A percentile compares a stretch with the other conserved stretches of the same genome.
phyloP scores from a whole-genome alignment of 2,888 invertebrate species.

The Mystacides longicornis region DNA sequence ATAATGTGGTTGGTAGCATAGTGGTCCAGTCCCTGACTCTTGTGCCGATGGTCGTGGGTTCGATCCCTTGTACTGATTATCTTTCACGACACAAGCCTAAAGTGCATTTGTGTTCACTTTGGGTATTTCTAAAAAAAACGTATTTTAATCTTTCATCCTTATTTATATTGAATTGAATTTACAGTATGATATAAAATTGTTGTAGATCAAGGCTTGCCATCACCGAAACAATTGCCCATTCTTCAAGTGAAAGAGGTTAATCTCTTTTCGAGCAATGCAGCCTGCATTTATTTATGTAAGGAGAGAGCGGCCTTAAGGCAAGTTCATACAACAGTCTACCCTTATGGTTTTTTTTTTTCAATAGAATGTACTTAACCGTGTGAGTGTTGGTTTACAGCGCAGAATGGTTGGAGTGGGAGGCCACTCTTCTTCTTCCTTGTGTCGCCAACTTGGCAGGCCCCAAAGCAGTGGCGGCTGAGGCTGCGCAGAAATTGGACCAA shows the following conservation, averaged over 20 bases:
- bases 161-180: background rate
- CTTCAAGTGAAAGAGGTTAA: slow-evolving; percentile 54
- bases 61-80: no score
- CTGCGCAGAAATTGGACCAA: slow-evolving; percentile 35
- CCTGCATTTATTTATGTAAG: slow-evolving; percentile 57
- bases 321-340: background rate
- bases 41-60: no score
- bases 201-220: slow-evolving; percentile 32
- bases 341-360: background rate
- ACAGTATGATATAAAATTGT: background rate
- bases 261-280: slow-evolving; percentile 67
- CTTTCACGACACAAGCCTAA: no score
- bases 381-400: slow-evolving; percentile 46
- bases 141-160: background rate
- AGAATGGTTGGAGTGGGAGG: slow-evolving; percentile 61
- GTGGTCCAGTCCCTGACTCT: no score
- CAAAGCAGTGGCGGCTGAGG: slow-evolving; percentile 38
- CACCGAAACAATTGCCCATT: slow-evolving; percentile 57
- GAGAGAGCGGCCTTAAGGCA: slow-evolving; percentile 32
- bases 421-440: slow-evolving; percentile 51
- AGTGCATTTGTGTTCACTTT: no score
- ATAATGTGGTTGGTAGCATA: no score
- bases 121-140: no score
- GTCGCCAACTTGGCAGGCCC: slow-evolving; percentile 45
- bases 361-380: no score